phyloP scores from a whole-genome alignment of 2,113 vertebrate genomes.

The Boulengeromyrus knoepffleri region DNA sequence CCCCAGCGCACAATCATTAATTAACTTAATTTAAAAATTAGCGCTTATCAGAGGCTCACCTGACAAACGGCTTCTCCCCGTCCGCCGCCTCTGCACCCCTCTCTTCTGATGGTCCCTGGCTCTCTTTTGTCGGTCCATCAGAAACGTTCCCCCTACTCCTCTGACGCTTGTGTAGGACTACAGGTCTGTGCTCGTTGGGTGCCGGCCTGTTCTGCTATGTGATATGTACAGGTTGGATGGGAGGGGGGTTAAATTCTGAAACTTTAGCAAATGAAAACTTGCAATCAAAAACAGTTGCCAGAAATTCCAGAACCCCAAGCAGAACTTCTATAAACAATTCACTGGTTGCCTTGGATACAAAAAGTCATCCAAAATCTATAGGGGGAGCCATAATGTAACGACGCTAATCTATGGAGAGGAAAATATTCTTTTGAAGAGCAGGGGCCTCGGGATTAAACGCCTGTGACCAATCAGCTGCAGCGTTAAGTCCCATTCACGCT shows the following conservation, averaged over 20 bases:
- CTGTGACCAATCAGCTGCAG: neutral
- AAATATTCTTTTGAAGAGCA: neutral
- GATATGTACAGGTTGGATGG: neutral
- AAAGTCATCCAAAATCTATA: neutral
- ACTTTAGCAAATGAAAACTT: neutral
- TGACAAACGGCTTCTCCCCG: constrained; percentile 63
- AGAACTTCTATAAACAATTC: neutral
- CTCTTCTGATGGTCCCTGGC: constrained; percentile 24
- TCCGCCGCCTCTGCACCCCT: constrained; percentile 37
- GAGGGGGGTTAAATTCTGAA: neutral
- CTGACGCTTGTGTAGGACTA: constrained; percentile 52
- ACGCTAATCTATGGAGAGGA: neutral
- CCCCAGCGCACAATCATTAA: neutral
- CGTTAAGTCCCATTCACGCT: neutral
- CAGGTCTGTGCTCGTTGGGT: constrained; percentile 60
- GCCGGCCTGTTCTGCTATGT: constrained; percentile 48
- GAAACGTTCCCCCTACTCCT: constrained; percentile 33
- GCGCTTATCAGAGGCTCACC: constrained; percentile 50
- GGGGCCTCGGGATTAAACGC: neutral
- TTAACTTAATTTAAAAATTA: neutral
- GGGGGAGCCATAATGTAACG: neutral
- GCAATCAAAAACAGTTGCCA: neutral
- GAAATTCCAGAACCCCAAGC: neutral
- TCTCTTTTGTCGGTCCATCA: constrained; percentile 27
- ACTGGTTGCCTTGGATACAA: neutral